phyloP scores from a whole-genome alignment of 2,113 vertebrate species.

The Rhinolophus ferrumequinum region DNA sequence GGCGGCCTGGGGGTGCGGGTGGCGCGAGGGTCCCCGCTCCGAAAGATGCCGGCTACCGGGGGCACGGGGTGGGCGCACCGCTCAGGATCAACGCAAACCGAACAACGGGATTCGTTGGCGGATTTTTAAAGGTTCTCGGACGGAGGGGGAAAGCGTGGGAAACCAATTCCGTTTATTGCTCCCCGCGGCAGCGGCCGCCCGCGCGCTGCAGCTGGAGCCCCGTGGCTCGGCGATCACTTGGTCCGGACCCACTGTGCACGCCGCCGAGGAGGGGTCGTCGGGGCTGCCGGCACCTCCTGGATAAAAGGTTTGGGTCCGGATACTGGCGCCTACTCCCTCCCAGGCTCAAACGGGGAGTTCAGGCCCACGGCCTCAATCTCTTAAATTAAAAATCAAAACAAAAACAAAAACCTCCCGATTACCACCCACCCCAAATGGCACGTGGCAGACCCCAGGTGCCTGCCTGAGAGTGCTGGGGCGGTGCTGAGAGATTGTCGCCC shows the following conservation, averaged over 20 bases:
- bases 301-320: rapidly evolving
- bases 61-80: rapidly evolving
- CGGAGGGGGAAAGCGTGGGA: not conserved
- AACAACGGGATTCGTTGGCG: not conserved
- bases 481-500: rapidly evolving
- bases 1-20: not conserved
- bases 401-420: not conserved
- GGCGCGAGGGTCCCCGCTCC: not conserved
- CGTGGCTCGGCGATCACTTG: rapidly evolving
- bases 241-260: not conserved
- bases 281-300: not conserved
- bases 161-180: constrained; percentile 15
- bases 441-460: not conserved
- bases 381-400: not conserved
- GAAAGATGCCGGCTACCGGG: rapidly evolving
- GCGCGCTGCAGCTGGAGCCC: not conserved
- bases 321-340: not conserved
- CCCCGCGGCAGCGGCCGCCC: not conserved
- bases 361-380: not conserved
- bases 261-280: rapidly evolving
- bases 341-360: not conserved
- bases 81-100: rapidly evolving
- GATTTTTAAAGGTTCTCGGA: not conserved
- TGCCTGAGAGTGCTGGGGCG: rapidly evolving
- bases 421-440: rapidly evolving